Base-by-base conservation (phyloP, 1,140 invertebrate genomes). In the Drosophila burlai region DNA sequence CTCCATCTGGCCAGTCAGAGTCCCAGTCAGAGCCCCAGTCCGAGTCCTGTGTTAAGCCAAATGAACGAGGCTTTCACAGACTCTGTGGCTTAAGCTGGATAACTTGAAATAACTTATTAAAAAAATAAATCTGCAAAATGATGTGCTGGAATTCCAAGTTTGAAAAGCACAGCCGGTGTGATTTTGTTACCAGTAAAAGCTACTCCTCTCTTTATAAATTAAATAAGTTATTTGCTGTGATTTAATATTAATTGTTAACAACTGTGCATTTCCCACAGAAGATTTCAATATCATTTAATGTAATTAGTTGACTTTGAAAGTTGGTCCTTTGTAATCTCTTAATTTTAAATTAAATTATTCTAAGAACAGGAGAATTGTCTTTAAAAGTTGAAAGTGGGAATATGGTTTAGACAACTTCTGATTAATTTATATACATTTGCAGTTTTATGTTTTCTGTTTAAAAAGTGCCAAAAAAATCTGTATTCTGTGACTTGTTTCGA, bases 51-150 rank as follows among this genome's bases (percentile, higher is more conserved):
- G 47, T 11, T 50, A 50, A 50, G 47, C 47, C 49, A 50, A 50
- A 50, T 7, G 16, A 50, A 31, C 18, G 49, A 6, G 49, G 26
- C 26, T 31, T 31, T 7, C 47, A 2, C 9, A 50, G 49, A 50
- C 49, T 31, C 16, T 18, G 16, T 3, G 47, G 26, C 47, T 49
- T 49, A 49, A 29, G 24, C 26, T 16, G 49, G 26, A 50, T 50
- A 50, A 50, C 49, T 31, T 31, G 49, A 31, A 50, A 50, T 50
- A 50, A 50, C 26, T 50, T 18, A 29, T 31, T 50, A 2, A n/a
- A 50, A 31, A 50, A 18, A n/a, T n/a, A 16, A 2, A 7, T 29
- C 29, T 1, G 16, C 26, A 31, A 29, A 50, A 50, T 31, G 16
- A 50, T 50, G 49, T 31, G 46, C 24, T 26, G 9, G 16, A 10